Evolutionary conservation across 2,888 invertebrate species (phyloP).

Genomic region (Steinernema carpocapsae): DNA sequence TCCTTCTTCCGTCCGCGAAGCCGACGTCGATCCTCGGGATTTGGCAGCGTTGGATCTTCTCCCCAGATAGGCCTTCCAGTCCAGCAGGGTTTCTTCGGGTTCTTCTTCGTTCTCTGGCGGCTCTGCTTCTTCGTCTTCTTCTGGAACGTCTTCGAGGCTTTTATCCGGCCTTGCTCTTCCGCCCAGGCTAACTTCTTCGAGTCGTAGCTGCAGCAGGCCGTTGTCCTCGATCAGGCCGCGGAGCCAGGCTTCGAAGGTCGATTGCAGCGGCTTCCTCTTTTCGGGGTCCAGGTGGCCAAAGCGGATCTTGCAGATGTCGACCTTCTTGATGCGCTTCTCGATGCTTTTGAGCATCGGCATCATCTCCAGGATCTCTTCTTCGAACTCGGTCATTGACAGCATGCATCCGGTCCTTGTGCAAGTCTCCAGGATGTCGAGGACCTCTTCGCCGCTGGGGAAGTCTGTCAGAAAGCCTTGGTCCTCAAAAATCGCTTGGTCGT

Average conservation of each 20-base stretch:
- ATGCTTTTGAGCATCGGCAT: background rate
- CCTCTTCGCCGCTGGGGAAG: background rate
- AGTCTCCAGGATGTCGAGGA: conserved; percentile 12
- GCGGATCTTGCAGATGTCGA: conserved; percentile 26
- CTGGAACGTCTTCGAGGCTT: too few species aligned
- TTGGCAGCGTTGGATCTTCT: background rate
- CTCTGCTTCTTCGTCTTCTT: too few species aligned
- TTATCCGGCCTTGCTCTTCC: too few species aligned
- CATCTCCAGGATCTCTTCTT: background rate
- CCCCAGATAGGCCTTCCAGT: conserved; percentile 6
- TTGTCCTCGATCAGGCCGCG: background rate
- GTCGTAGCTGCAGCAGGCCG: background rate
- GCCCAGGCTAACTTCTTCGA: background rate
- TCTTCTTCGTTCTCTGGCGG: too few species aligned
- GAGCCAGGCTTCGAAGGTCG: conserved; percentile 8
- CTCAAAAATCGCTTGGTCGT: conserved; percentile 8
- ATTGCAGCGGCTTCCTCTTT: background rate
- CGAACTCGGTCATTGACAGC: conserved; percentile 22
- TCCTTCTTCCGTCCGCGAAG: background rate
- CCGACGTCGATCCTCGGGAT: conserved; percentile 16
- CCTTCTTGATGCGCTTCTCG: background rate
- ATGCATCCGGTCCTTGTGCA: background rate
- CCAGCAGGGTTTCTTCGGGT: too few species aligned
- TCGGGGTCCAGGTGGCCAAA: background rate
- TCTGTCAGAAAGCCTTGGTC: conserved; percentile 12